Conservation (phyloP, 2,888 invertebrate genomes). For the Athrips mouffetella region DNA sequence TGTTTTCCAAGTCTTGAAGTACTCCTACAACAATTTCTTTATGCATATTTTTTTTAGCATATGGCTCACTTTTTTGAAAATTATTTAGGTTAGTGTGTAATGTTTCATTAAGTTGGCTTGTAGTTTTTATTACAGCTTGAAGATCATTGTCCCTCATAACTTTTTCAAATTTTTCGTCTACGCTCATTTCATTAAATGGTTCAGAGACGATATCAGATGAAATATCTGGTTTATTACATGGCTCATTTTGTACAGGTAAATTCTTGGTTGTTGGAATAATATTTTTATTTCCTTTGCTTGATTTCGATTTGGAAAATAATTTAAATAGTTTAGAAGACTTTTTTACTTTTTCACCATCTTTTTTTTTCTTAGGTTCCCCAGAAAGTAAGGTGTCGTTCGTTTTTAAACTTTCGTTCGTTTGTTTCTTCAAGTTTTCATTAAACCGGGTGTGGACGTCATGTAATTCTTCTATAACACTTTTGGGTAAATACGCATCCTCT, state of each 20-base stretch:
- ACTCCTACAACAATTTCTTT: too few species aligned
- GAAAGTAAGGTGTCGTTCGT: too few species aligned
- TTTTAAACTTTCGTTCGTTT: too few species aligned
- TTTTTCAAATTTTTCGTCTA: not conserved
- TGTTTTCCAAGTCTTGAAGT: too few species aligned
- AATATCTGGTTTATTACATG: too few species aligned
- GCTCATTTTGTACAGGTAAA: too few species aligned
- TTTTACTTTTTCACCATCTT: not conserved
- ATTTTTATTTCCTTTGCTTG: not conserved
- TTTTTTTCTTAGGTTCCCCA: not conserved
- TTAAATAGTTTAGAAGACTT: constrained; percentile 1
- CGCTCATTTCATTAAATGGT: not conserved
- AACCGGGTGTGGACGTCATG: not conserved
- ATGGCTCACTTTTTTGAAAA: too few species aligned
- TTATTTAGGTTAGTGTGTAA: too few species aligned
- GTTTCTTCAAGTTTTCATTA: not conserved
- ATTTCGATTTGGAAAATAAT: not conserved
- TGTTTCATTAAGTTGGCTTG: too few species aligned
- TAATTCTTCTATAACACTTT: not conserved
- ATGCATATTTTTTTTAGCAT: too few species aligned
- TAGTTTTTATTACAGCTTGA: too few species aligned
- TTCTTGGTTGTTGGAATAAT: not conserved
- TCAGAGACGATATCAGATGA: not conserved
- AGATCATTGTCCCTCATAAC: not conserved
- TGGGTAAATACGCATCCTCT: not conserved